phyloP scores from a whole-genome alignment of 2,113 vertebrate genomes.

The Pholis gunnellus region DNA sequence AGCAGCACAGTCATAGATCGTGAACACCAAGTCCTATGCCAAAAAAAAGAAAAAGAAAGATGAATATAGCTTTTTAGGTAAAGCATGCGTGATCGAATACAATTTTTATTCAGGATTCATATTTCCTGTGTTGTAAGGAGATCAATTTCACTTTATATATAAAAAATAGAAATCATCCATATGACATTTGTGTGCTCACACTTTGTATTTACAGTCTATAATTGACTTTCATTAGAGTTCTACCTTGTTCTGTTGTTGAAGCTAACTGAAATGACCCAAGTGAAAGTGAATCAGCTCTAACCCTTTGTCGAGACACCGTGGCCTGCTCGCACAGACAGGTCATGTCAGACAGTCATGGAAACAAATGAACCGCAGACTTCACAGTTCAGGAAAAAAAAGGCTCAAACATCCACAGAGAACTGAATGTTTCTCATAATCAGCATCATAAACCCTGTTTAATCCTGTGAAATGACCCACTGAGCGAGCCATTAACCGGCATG shows the following conservation, averaged over 20 bases:
- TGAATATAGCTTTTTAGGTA: neutral
- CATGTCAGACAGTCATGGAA: neutral
- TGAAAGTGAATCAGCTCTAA: slow-evolving; percentile 7
- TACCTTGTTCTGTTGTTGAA: neutral
- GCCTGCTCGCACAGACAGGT: slow-evolving; percentile 13
- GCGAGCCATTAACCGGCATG: slow-evolving; percentile 49
- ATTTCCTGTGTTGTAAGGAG: neutral
- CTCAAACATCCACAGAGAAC: slow-evolving; percentile 27
- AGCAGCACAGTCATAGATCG: slow-evolving; percentile 64
- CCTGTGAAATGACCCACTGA: slow-evolving; percentile 41
- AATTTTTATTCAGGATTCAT: neutral
- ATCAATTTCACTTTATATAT: neutral
- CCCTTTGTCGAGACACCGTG: neutral
- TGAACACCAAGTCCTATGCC: slow-evolving; percentile 74
- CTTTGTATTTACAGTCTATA: neutral
- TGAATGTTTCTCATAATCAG: slow-evolving; percentile 47
- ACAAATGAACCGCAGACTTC: neutral
- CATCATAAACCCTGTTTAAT: slow-evolving; percentile 62
- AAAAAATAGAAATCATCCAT: neutral
- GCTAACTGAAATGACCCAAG: neutral
- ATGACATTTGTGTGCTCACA: neutral
- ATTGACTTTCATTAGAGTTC: neutral
- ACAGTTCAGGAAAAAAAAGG: slow-evolving; percentile 34
- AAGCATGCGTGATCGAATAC: neutral
- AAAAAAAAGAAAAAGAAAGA: neutral